These are phyloP conservation scores for Lagria hirta DNA, from an alignment of 2,888 invertebrate species.

Conservation along the genomic window DNA sequence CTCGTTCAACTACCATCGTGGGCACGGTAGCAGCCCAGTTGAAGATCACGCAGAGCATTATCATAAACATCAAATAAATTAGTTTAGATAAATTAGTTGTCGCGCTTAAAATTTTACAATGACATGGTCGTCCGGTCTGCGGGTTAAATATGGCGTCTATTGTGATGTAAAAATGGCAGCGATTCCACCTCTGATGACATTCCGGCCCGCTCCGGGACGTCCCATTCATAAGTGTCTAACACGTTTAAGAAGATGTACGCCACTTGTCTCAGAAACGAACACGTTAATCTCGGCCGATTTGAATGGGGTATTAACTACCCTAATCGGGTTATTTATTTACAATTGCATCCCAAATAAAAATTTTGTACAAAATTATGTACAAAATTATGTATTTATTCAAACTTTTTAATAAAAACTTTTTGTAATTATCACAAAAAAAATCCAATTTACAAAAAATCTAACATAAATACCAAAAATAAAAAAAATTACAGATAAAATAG, in stretches of 20 bases:
- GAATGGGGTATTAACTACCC: constrained; percentile 8
- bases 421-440: too few relatives aligned
- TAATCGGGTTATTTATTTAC: too few relatives aligned
- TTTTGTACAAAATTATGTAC: too few relatives aligned
- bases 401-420: too few relatives aligned
- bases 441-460: too few relatives aligned
- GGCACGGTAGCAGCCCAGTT: constrained; percentile 41
- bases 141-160: constrained; percentile 51
- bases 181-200: constrained; percentile 41
- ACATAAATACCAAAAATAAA: too few relatives aligned
- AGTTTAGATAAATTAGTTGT: constrained; percentile 52
- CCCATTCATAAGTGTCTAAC: constrained; percentile 51
- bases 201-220: constrained; percentile 49
- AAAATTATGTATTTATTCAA: too few relatives aligned
- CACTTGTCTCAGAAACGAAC: constrained; percentile 14
- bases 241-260: constrained; percentile 29
- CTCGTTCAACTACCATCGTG: constrained; percentile 29
- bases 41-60: constrained; percentile 47
- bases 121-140: constrained; percentile 43
- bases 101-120: constrained; percentile 45
- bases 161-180: constrained; percentile 54
- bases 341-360: too few relatives aligned
- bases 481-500: too few relatives aligned
- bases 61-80: constrained; percentile 53
- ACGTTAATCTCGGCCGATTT: constrained; percentile 16